phyloP scores from a whole-genome alignment of 2,797 vertebrate species.

The Ptychadena robeensis region DNA sequence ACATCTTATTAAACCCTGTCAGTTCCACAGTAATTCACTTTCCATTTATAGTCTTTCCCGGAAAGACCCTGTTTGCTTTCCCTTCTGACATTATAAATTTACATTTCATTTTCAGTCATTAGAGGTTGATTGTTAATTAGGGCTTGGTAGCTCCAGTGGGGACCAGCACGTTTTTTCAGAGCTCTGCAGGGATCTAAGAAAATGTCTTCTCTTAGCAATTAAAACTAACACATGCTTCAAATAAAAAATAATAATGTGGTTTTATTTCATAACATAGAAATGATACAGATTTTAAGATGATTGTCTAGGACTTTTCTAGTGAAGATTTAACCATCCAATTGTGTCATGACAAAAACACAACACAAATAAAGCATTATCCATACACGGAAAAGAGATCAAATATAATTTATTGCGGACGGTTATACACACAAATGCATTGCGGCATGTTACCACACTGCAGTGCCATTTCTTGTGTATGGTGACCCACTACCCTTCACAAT shows the following conservation, averaged over 20 bases:
- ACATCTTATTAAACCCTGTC: neutral
- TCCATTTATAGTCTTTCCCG: constrained; percentile 7
- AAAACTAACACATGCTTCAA: constrained; percentile 6
- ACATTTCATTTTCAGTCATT: constrained; percentile 57
- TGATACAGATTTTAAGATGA: neutral
- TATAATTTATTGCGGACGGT: too few relatives aligned
- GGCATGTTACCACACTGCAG: too few relatives aligned
- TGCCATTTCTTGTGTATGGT: too few relatives aligned
- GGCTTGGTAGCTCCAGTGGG: constrained; percentile 35
- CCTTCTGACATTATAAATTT: constrained; percentile 41
- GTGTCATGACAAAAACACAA: neutral
- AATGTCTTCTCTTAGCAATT: constrained; percentile 44
- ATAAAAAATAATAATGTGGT: neutral
- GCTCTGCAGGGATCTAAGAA: constrained; percentile 44
- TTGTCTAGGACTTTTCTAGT: neutral
- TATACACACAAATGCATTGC: too few relatives aligned
- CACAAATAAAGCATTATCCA: neutral
- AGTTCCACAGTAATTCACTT: constrained; percentile 2
- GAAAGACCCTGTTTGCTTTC: constrained; percentile 27
- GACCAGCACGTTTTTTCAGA: constrained; percentile 23
- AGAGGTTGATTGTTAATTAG: constrained; percentile 55
- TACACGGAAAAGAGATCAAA: neutral
- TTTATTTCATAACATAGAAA: neutral
- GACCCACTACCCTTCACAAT: too few relatives aligned
- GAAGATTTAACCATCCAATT: too few relatives aligned